Evolutionary conservation across 53 echinoderm and acorn worm species (phyloP).

Genomic region (Temnopleurus reevesii): DNA sequence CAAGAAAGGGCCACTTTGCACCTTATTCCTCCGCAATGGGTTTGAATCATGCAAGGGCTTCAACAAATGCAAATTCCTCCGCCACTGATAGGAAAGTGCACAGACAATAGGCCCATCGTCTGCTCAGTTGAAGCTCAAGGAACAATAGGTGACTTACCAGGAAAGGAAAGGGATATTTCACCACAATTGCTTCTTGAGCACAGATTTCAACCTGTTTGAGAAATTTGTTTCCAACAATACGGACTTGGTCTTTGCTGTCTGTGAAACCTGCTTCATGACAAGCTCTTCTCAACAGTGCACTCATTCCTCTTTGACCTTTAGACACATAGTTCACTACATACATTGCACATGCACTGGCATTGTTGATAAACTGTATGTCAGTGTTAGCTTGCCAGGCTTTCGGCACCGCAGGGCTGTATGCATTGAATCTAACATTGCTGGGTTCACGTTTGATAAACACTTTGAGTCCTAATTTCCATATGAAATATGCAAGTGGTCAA

Average conservation of each 20-base stretch:
- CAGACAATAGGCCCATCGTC: no score
- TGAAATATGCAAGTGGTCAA: no score
- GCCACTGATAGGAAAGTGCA: no score
- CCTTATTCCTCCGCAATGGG: no score
- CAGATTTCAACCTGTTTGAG: conserved; percentile 56
- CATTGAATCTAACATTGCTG: conserved; percentile 40
- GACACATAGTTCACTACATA: conserved; percentile 67
- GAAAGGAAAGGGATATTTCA: no score
- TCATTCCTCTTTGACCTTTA: conserved; percentile 66
- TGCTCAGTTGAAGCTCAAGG: no score
- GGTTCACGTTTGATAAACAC: conserved; percentile 41
- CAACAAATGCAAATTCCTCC: no score
- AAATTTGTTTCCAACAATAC: conserved; percentile 52
- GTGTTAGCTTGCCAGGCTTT: conserved; percentile 72
- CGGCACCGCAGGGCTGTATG: conserved; percentile 3
- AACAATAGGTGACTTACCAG: no score
- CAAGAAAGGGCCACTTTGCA: no score
- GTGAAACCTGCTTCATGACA: conserved; percentile 36
- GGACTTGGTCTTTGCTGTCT: conserved; percentile 44
- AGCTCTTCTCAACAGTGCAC: conserved; percentile 46
- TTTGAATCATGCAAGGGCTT: no score
- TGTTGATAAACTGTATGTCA: conserved; percentile 70
- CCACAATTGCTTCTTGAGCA: conserved; percentile 71
- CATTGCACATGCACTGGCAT: conserved; percentile 64
- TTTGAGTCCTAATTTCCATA: no score